These are phyloP conservation scores for Elegia similella DNA, from an alignment of 2,888 invertebrate genomes.

Conservation along the genomic window DNA sequence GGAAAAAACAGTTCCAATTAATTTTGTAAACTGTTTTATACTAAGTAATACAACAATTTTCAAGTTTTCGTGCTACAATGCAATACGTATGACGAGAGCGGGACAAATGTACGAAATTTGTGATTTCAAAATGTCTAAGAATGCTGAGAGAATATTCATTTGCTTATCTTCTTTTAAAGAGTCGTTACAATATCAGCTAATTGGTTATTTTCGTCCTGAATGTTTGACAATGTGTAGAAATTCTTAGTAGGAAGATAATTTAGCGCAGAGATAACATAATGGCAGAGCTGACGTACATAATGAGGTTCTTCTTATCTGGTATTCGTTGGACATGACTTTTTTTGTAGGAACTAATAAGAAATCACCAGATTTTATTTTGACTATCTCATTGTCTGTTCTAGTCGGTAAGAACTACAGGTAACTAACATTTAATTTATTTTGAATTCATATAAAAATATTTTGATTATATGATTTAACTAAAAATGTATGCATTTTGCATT, in stretches of 20 bases:
- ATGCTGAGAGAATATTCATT: neutral
- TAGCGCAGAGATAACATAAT: slow-evolving; percentile 38
- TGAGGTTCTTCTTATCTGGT: slow-evolving; percentile 34
- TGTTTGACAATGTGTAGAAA: slow-evolving; percentile 17
- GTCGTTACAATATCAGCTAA: neutral
- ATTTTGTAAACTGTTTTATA: too few species aligned
- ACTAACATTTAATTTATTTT: too few species aligned
- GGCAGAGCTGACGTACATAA: slow-evolving; percentile 26
- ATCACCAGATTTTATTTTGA: too few species aligned
- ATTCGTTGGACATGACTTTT: slow-evolving; percentile 34
- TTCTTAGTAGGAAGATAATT: slow-evolving; percentile 31
- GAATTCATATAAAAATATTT: too few species aligned
- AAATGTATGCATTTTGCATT: too few species aligned
- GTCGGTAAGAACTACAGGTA: too few species aligned
- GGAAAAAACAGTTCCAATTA: too few species aligned
- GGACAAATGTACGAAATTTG: neutral
- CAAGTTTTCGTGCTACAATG: too few species aligned
- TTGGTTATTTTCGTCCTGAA: slow-evolving; percentile 14
- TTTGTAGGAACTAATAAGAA: slow-evolving; percentile 13
- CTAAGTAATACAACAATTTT: too few species aligned
- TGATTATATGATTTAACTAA: too few species aligned
- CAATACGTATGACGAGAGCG: too few species aligned
- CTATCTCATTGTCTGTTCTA: too few species aligned
- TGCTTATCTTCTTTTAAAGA: neutral
- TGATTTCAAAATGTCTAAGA: neutral